Base-by-base conservation (phyloP, 2,113 vertebrate species). In the Ochotona curzoniae region DNA sequence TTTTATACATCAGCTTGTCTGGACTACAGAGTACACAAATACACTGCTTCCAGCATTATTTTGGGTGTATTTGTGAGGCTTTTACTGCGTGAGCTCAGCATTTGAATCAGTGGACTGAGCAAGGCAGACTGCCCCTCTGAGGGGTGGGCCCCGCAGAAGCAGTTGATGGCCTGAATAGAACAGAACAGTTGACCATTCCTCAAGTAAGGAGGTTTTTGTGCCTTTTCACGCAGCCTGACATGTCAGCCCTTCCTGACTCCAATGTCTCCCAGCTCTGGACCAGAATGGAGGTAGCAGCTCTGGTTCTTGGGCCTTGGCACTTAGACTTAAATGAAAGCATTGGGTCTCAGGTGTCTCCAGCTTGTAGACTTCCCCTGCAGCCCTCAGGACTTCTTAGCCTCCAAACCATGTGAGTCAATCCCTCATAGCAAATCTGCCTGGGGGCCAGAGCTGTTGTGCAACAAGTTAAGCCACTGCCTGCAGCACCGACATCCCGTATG, bases 161-260 rank as follows among this genome's bases (percentile, higher is more conserved):
- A 74, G n/a, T 44, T 61, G 93, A 93, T 88, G 80, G 54, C 35
- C 51, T 66, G 10, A 20, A 2, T 66, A 89, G n/a, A 92, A 71
- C 47, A 75, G 51, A 61, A 88, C 74, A 21, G 15, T 30, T 76
- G 20, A 91, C 18, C 60, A 4, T n/a, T 20, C 21, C 28, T 75
- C 7, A 13, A 88, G 32, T 26, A 64, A 88, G 28, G 30, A 35
- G 8, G 28, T 79, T 57, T 60, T 91, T 44, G 61, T 86, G 61
- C 35, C 21, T 93, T 93, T 44, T 54, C n/a, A 57, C 28, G 79
- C 78, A 78, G 18, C 71, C 12, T 38, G 57, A 87, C 71, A 87
- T 15, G 8, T 11, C 14, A 9, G 18, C 15, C 66, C n/a, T 79
- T 91, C 26, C 18, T 67, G 15, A 32, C 35, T 57, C 54, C 70